Conservation (phyloP, 2,113 vertebrate genomes). For the Ictalurus furcatus region DNA sequence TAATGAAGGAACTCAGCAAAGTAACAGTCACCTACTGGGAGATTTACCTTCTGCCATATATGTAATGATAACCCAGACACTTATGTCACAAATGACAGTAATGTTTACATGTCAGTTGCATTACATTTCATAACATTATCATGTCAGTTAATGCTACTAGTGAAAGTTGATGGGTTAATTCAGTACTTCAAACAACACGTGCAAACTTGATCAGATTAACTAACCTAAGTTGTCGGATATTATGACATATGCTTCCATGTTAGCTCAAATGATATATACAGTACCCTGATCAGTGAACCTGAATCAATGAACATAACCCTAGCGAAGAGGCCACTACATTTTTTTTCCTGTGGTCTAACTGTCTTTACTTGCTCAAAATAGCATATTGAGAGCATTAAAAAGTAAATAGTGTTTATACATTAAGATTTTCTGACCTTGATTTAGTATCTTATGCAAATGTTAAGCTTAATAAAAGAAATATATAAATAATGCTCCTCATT, state of each 20-base stretch:
- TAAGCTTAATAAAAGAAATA: neutral
- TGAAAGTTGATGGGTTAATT: neutral
- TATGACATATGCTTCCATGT: neutral
- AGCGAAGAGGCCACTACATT: neutral
- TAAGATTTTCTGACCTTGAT: neutral
- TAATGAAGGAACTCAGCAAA: slow-evolving; percentile 15
- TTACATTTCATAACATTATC: neutral
- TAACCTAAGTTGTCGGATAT: neutral
- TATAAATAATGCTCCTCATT: neutral
- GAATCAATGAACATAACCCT: neutral
- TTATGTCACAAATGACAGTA: neutral
- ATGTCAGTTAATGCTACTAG: neutral
- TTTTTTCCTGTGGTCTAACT: neutral
- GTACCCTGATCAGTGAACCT: neutral
- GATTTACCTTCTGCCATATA: neutral
- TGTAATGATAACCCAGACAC: neutral
- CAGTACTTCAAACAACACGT: neutral
- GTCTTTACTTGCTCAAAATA: neutral
- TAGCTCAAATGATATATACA: neutral
- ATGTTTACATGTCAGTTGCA: neutral
- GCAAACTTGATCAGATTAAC: neutral
- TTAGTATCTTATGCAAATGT: neutral
- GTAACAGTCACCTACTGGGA: slow-evolving; percentile 27
- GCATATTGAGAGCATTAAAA: neutral
- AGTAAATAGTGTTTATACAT: neutral